A percentile compares a stretch with the other conserved stretches of the same genome.
Conservation (phyloP, 1,140 invertebrate species). For the Gonatopus flavifemur region DNA sequence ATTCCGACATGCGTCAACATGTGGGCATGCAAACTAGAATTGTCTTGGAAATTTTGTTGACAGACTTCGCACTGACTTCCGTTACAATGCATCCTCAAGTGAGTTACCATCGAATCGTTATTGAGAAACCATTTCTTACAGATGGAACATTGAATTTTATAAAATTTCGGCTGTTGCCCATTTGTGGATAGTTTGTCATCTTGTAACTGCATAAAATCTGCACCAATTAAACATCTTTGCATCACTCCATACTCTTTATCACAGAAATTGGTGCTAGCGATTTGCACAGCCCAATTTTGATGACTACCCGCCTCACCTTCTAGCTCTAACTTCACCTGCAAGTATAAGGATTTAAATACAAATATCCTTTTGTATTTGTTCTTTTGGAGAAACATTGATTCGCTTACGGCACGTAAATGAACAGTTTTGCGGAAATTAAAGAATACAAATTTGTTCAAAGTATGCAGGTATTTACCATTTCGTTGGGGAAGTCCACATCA, state of each 20-base stretch:
- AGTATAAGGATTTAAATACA: too few relatives aligned
- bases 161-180: slow-evolving; percentile 48
- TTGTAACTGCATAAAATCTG: slow-evolving; percentile 32
- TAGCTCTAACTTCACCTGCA: slow-evolving; percentile 52
- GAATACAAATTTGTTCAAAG: not conserved
- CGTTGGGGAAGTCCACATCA: slow-evolving; percentile 52
- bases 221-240: slow-evolving; percentile 34
- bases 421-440: not conserved
- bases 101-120: slow-evolving; percentile 54
- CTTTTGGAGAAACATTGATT: too few relatives aligned
- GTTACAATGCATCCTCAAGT: slow-evolving; percentile 46
- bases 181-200: slow-evolving; percentile 31
- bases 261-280: slow-evolving; percentile 39
- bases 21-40: slow-evolving; percentile 55
- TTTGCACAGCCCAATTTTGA: slow-evolving; percentile 47
- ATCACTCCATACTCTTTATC: slow-evolving; percentile 44
- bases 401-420: too few relatives aligned
- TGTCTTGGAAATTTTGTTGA: slow-evolving; percentile 56
- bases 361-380: too few relatives aligned
- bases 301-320: slow-evolving; percentile 45
- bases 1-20: slow-evolving; percentile 58
- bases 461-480: slow-evolving; percentile 50
- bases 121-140: slow-evolving; percentile 57
- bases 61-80: slow-evolving; percentile 52
- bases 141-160: slow-evolving; percentile 53